Conservation (phyloP, 92 coral and sea anemone genomes). For the Actinostola sp. region DNA sequence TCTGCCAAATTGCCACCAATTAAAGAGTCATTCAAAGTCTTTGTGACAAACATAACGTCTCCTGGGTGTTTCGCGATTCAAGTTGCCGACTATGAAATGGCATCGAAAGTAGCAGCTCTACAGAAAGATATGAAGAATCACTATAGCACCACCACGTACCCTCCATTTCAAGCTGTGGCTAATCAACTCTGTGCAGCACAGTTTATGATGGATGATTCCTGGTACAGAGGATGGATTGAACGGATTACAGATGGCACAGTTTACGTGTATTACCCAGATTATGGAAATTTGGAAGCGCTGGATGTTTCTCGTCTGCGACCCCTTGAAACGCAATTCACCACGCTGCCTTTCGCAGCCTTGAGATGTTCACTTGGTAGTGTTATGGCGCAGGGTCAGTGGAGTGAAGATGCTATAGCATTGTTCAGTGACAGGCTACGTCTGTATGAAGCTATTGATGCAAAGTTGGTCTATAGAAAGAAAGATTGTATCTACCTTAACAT, state of each 20-base stretch:
- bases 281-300: conserved; percentile 61
- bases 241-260: conserved; percentile 21
- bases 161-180: conserved; percentile 30
- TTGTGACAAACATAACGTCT: conserved; percentile 43
- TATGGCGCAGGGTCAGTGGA: conserved; percentile 57
- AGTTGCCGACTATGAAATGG: conserved; percentile 48
- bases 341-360: conserved; percentile 38
- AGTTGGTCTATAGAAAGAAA: conserved; percentile 28
- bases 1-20: conserved; percentile 36
- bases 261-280: conserved; percentile 64
- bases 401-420: conserved; percentile 56
- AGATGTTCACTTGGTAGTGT: conserved; percentile 56
- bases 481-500: conserved; percentile 59
- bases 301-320: conserved; percentile 45
- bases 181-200: conserved; percentile 52
- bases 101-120: conserved; percentile 33
- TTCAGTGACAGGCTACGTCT: conserved; percentile 55
- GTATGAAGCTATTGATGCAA: conserved; percentile 31
- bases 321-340: conserved; percentile 37
- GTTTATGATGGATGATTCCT: conserved; percentile 55
- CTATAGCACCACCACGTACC: conserved; percentile 25
- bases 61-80: conserved; percentile 48
- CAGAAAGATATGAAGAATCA: conserved; percentile 28
- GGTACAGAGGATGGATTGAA: conserved; percentile 63
- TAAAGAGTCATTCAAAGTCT: conserved; percentile 41